A percentile compares a stretch with the other conserved stretches of the same genome.
These are phyloP conservation scores for Cottoperca gobio DNA, from an alignment of 2,797 vertebrate genomes.

Conservation along the genomic window DNA sequence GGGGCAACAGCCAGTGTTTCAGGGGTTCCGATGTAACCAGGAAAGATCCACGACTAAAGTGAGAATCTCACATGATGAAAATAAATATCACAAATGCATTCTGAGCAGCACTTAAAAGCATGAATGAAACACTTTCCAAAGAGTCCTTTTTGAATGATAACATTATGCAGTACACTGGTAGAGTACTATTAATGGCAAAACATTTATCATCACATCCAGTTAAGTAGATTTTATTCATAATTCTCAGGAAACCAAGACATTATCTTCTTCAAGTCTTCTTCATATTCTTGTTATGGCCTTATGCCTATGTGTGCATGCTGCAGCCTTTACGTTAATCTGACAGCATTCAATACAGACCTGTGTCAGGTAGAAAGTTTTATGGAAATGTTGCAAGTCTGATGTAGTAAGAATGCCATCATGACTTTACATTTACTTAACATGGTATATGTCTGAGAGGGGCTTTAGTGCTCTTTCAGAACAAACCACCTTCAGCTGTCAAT, in stretches of 20 bases:
- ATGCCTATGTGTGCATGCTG: neutral
- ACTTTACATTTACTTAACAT: neutral
- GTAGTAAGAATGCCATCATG: neutral
- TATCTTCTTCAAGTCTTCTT: too few relatives aligned
- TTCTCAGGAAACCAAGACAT: too few relatives aligned
- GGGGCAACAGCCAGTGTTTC: too few relatives aligned
- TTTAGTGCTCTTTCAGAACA: neutral
- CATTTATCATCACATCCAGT: neutral
- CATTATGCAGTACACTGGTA: neutral
- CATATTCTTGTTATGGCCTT: too few relatives aligned
- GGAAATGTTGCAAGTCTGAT: neutral
- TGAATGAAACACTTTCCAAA: neutral
- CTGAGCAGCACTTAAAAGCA: conserved; percentile 1
- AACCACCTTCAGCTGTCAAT: neutral
- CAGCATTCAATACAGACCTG: neutral
- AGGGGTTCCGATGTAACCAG: too few relatives aligned
- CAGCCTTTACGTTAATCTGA: neutral
- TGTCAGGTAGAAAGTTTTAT: neutral
- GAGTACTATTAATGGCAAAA: neutral
- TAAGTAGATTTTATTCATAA: conserved; percentile 9
- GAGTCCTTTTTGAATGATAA: neutral
- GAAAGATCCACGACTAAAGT: neutral
- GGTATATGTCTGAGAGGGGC: neutral
- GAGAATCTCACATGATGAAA: neutral
- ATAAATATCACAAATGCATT: neutral